Base-by-base conservation (phyloP, 2,888 invertebrate genomes). In the Harpagoxenus sublaevis region DNA sequence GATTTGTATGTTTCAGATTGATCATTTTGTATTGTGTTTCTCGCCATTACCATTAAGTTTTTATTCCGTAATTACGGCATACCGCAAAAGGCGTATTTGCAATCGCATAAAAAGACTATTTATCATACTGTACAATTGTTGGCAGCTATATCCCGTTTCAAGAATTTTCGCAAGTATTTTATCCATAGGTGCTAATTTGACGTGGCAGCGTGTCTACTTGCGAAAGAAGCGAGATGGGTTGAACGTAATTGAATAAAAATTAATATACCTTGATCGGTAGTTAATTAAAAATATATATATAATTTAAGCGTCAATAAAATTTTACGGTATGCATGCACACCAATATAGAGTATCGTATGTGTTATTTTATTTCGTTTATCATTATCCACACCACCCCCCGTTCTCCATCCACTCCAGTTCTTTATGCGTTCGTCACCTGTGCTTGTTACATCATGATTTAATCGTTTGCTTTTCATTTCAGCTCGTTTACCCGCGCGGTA, bases 351-450 rank as follows among this genome's bases (percentile, higher is more conserved):
- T 87, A 84, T 77, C 89, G 84, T 90, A 88, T 71, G 85, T 84
- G 85, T 89, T 91, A 78, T 89, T 91, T 91, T 91, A 75, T 88
- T 91, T 91, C 86, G 83, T 91, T 91, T 84, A 18, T 85, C 63
- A 66, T 79, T 68, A 0, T 77, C 85, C 84, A 70, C 45, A 10
- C 15, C 51, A 31, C 28, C 10, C 28, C 71, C 28, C 71, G 18
- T 48, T 70, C 70, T 35, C 51, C 62, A 78, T 53, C 55, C 12
- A 10, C 9, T 55, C 55, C 57, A 12, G 3, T 57, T 51, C 45
- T 57, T 86, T 15, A 77, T 55, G 45, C 35, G 35, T 79, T 79
- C 28, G 18, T 60, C 60, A 79, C 23, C 10, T 48, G 35, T 71
- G 79, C 60, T 79, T 79, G 35, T 71, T 79, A 35, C 48, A 28